These are phyloP conservation scores for Lates japonicus DNA, from an alignment of 2,797 vertebrate genomes.

Conservation along the genomic window DNA sequence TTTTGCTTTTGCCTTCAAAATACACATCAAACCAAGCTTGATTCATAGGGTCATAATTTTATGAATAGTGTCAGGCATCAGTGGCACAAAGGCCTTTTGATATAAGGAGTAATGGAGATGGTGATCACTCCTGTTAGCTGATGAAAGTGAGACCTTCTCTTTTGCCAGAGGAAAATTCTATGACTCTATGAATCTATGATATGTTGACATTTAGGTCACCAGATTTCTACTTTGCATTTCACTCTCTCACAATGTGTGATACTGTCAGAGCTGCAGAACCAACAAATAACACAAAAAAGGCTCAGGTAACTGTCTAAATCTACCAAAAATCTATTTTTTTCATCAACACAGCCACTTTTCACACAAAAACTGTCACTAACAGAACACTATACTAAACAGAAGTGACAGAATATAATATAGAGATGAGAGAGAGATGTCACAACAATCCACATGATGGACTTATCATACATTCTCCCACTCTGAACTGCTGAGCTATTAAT, in stretches of 20 bases:
- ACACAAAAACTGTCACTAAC: not conserved
- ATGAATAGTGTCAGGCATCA: not conserved
- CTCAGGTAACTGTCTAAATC: not conserved
- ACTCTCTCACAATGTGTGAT: not conserved
- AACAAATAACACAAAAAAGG: not conserved
- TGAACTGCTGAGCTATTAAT: constrained; percentile 74
- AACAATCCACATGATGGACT: constrained; percentile 38
- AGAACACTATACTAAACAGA: not conserved
- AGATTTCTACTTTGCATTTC: not conserved
- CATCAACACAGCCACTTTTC: not conserved
- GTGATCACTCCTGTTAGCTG: not conserved
- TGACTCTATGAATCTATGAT: not conserved
- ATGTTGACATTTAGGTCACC: not conserved
- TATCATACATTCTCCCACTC: constrained; percentile 40
- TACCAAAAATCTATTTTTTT: not conserved
- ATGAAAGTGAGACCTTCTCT: not conserved
- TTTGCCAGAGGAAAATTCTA: not conserved
- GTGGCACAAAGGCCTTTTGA: not conserved
- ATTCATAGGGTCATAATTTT: not conserved
- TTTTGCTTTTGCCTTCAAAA: not conserved
- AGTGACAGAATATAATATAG: not conserved
- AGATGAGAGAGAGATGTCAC: constrained; percentile 27
- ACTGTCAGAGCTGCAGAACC: not conserved
- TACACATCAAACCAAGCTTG: not conserved
- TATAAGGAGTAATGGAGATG: not conserved